A percentile compares a stretch with the other conserved stretches of the same genome.
These are phyloP conservation scores for Orthosia cruda DNA, from an alignment of 2,888 invertebrate genomes.

Conservation along the genomic window DNA sequence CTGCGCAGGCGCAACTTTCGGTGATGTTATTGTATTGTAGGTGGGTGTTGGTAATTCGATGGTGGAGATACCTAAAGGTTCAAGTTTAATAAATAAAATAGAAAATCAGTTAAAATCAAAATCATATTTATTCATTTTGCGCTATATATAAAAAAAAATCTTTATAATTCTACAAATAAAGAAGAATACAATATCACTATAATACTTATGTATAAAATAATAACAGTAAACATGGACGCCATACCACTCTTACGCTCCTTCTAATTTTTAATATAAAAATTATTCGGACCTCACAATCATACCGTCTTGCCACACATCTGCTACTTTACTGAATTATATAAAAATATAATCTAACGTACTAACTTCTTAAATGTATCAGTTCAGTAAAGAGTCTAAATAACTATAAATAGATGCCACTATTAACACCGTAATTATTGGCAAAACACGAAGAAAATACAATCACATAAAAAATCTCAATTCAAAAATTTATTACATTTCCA, in stretches of 20 bases:
- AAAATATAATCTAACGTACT: constrained; percentile 80
- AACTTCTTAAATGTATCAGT: constrained; percentile 87
- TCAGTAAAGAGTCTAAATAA: constrained; percentile 82
- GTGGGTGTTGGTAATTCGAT: no score
- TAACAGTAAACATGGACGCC: constrained; percentile 87
- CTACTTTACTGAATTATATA: constrained; percentile 81
- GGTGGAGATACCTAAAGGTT: no score
- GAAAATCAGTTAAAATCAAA: constrained; percentile 76
- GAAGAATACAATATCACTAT: constrained; percentile 88
- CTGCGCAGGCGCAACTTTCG: no score
- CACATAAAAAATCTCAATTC: constrained; percentile 79
- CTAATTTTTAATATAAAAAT: constrained; percentile 91
- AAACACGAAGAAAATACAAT: constrained; percentile 73
- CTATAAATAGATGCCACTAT: constrained; percentile 75
- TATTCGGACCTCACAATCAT: constrained; percentile 84
- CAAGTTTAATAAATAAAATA: constrained; percentile 31
- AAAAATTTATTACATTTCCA: constrained; percentile 64
- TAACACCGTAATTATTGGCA: constrained; percentile 71
- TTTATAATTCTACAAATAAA: constrained; percentile 88
- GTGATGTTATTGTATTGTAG: no score
- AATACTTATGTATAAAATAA: constrained; percentile 87
- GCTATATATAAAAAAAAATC: constrained; percentile 89
- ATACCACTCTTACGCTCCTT: constrained; percentile 86
- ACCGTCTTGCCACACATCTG: constrained; percentile 71
- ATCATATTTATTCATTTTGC: constrained; percentile 86